A percentile compares a stretch with the other conserved stretches of the same genome.
Conservation (phyloP, 2,797 vertebrate genomes). For the Myoxocephalus aenaeus region DNA sequence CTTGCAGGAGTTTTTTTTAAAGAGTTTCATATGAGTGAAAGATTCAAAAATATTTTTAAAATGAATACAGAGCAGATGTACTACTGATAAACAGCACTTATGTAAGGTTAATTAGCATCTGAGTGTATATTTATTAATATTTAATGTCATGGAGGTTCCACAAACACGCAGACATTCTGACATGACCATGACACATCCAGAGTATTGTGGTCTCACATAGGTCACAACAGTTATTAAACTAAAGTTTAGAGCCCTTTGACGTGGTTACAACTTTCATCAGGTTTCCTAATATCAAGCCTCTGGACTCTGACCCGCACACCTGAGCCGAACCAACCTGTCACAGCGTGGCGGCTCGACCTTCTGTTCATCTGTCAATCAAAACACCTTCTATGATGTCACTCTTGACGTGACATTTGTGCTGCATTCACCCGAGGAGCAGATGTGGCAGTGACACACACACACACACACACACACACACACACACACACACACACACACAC, state of each 20-base stretch:
- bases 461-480: constrained; percentile 20
- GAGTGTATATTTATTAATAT: not conserved
- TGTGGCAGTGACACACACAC: constrained; percentile 50
- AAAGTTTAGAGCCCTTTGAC: constrained; percentile 46
- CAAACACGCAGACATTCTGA: not conserved
- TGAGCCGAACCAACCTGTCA: constrained; percentile 56
- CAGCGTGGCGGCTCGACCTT: constrained; percentile 40
- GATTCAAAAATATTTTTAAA: not conserved
- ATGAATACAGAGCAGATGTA: not conserved
- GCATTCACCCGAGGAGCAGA: constrained; percentile 58
- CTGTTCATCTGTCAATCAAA: constrained; percentile 64
- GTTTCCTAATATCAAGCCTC: constrained; percentile 37
- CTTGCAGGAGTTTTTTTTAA: not conserved
- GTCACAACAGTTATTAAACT: constrained; percentile 37
- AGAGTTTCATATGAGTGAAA: not conserved
- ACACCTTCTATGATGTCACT: constrained; percentile 30
- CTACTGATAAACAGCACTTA: not conserved
- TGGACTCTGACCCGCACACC: constrained; percentile 62
- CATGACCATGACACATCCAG: constrained; percentile 7
- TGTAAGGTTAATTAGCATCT: not conserved
- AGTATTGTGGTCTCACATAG: not conserved
- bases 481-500: constrained; percentile 17
- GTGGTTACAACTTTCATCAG: constrained; percentile 49
- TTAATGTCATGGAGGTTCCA: not conserved
- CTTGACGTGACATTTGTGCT: constrained; percentile 43